Evolutionary conservation across 2,113 vertebrate species (phyloP).

Genomic region (Hoplias malabaricus): DNA sequence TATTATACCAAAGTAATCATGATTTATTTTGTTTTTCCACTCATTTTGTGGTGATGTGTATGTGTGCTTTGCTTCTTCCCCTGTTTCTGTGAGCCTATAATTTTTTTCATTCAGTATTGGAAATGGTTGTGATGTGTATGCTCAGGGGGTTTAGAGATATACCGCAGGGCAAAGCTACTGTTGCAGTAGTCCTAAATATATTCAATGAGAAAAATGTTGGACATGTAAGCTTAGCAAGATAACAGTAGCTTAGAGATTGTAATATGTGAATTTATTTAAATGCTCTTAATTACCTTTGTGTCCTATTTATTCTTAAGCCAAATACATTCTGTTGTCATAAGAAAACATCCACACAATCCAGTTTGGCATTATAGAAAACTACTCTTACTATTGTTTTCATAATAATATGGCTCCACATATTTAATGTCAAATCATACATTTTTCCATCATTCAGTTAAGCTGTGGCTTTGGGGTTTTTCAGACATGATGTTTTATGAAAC

Average conservation of each 20-base stretch:
- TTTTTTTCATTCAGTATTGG: constrained; percentile 25
- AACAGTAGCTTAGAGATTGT: constrained; percentile 20
- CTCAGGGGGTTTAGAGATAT: constrained; percentile 42
- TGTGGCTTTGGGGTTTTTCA: not conserved
- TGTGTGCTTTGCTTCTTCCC: not conserved
- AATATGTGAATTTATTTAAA: constrained; percentile 33
- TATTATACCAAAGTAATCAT: constrained; percentile 27
- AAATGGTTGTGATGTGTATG: constrained; percentile 36
- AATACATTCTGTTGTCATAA: constrained; percentile 12
- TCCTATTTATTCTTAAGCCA: constrained; percentile 42
- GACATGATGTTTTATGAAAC: not conserved
- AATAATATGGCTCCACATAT: constrained; percentile 1
- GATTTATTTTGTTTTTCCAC: not conserved
- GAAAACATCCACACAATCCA: not conserved
- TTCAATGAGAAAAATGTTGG: not conserved
- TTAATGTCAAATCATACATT: not conserved
- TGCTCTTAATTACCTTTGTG: constrained; percentile 6
- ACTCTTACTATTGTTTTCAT: not conserved
- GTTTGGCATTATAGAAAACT: not conserved
- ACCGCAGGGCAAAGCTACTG: constrained; percentile 31
- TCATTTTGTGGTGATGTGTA: not conserved
- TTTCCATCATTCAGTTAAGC: not conserved
- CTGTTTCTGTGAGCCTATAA: not conserved
- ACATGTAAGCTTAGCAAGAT: not conserved
- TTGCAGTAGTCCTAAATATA: constrained; percentile 32